Base-by-base conservation (phyloP, 2,113 vertebrate species). In the Callipepla squamata region DNA sequence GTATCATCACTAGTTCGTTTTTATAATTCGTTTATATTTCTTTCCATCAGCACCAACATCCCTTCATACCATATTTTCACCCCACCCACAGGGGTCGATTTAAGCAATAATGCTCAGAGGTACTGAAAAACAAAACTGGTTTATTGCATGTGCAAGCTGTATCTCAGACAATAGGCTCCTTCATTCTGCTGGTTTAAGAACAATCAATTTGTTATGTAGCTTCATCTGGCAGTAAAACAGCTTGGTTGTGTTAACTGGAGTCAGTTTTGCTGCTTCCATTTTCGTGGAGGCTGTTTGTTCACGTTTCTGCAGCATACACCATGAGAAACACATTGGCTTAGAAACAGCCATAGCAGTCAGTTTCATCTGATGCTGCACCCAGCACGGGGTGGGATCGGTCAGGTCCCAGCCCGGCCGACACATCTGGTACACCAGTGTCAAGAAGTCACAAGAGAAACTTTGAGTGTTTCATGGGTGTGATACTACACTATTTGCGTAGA, bases 61-160 rank as follows among this genome's bases (percentile, higher is more conserved):
- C 97, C 96, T 96, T 95, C 96, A 98, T 97, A 94, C 95, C 96
- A 95, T 96, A 61, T 98, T 97, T 97, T 96, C 97, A 97, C 97
- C 97, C 97, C 97, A 97, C 96, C 96, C 97, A 97, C 98, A 98
- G 99, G 99, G 99, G 98, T 99, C 99, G 98, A 99, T 99, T 99
- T 99, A 98, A 98, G 97, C 98, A 92, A 93, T 94, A 89, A 90
- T 97, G 97, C 97, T 98, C 97, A 98, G 97, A 98, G 97, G 97
- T 75, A 34, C 93, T 66, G 65, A 83, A 78, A 70, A 59, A 20
- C 76, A 59, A 72, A 88, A n/a, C 67, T 67, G 70, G 66, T 69
- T 79, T 66, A 25, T 59, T 45, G 50, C 74, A 7, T 22, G 42
- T 62, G 58, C 90, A 80, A 85, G 51, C 36, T 47, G 0, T 32